Evolutionary conservation across 2,888 invertebrate species (phyloP), one percentile per base, ranked within the genome.

Genomic region (Clepsis dumicolana): DNA sequence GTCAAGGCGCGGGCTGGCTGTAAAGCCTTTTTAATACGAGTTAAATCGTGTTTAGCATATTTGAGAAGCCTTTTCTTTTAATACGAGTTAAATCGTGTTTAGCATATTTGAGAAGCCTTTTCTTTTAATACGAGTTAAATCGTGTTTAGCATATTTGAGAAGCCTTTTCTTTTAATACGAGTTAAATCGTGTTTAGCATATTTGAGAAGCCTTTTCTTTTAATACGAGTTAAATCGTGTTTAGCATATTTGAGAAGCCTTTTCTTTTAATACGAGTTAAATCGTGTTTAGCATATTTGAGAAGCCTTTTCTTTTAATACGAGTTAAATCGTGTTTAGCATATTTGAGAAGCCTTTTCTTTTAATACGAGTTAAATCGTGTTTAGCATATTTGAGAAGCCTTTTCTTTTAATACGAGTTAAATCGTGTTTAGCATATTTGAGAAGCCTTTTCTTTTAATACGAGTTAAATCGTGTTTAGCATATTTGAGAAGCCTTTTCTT

Each of bases 191-290:
- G 62, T 63, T 67, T 56, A 29, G 50, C 56, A 29, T 65, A 60
- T 59, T 60, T 2, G 59, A 21, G 38, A 53, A 44, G 48, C 41
- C 35, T 48, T 57, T 57, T 57, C n/a, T n/a, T n/a, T n/a, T 67
- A 62, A 67, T 48, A 56, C 54, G 62, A 62, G 56, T 35, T 57
- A 38, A 57, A 57, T 52, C 62, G 29, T 50, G 62, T 63, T 67
- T 56, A 29, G 50, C 56, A 29, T 65, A 60, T 59, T 60, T 2
- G 59, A 21, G 38, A 53, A 44, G 48, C 41, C 35, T 48, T 57
- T 57, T 57, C n/a, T n/a, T n/a, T n/a, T 67, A 62, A 67, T 48
- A 56, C 54, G 62, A 62, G 56, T 35, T 57, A 38, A 57, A 57
- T 52, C 62, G 29, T 50, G 62, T 63, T 67, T 56, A 29, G 50